phyloP scores from a whole-genome alignment of 2,797 vertebrate genomes.

The Syngnathus acus region DNA sequence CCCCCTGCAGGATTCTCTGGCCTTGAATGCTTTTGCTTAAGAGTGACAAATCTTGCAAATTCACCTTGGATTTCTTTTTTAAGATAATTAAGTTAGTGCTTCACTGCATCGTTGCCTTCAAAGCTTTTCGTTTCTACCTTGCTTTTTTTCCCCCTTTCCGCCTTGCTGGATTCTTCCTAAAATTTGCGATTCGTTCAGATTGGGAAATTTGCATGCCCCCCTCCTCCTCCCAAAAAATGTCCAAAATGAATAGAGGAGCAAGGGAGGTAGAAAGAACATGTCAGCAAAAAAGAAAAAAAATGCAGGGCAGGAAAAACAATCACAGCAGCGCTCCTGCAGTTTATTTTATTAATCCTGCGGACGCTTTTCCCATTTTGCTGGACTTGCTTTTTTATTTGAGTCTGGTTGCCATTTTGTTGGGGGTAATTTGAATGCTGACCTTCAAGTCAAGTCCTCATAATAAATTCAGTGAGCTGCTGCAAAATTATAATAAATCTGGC shows the following conservation, averaged over 20 bases:
- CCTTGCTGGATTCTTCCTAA: background rate
- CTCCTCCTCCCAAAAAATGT: conserved; percentile 22
- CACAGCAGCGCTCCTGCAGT: conserved; percentile 59
- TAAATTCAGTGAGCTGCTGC: conserved; percentile 47
- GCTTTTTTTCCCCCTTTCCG: background rate
- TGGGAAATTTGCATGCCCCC: conserved; percentile 30
- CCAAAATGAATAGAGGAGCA: conserved; percentile 46
- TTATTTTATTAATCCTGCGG: conserved; percentile 64
- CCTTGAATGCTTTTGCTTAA: conserved; percentile 6
- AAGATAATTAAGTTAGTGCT: background rate
- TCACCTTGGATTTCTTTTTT: background rate
- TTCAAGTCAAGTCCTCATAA: conserved; percentile 59
- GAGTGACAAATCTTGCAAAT: conserved; percentile 1
- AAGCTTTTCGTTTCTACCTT: background rate
- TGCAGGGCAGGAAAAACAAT: conserved; percentile 64
- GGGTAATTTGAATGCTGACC: conserved; percentile 61
- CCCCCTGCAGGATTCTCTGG: background rate
- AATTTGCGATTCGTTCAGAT: conserved; percentile 30
- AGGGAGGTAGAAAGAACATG: conserved; percentile 40
- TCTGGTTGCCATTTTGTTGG: conserved; percentile 58
- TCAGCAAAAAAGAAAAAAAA: conserved; percentile 54
- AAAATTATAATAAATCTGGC: conserved; percentile 51
- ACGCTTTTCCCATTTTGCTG: conserved; percentile 60
- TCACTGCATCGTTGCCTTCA: conserved; percentile 5
- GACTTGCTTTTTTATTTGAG: conserved; percentile 55